Conservation (phyloP, 2,888 invertebrate genomes). For the Nezara viridula region DNA sequence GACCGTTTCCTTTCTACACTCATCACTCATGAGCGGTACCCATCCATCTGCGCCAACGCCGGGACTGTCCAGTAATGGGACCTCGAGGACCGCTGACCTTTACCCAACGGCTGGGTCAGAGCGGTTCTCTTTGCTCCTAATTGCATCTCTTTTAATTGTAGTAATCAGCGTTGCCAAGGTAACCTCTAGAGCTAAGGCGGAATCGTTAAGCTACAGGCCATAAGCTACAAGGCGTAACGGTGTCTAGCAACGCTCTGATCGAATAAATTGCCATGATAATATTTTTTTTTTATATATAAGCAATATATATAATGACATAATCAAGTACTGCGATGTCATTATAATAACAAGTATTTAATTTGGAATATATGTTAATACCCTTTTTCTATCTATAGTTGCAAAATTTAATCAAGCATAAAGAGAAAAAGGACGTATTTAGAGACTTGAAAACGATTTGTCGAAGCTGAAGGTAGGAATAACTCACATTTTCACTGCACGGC, state of each 20-base stretch:
- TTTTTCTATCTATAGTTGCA: too few species aligned
- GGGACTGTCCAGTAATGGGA: slow-evolving; percentile 47
- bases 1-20: not conserved
- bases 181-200: not conserved
- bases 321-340: too few species aligned
- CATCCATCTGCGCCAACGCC: slow-evolving; percentile 12
- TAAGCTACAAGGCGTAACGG: not conserved
- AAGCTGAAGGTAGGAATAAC: too few species aligned
- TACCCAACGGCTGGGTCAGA: not conserved
- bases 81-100: slow-evolving; percentile 2
- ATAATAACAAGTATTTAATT: too few species aligned
- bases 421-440: too few species aligned
- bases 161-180: slow-evolving; percentile 26
- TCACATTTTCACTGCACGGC: too few species aligned
- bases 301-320: too few species aligned
- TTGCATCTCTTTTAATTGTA: slow-evolving; percentile 39
- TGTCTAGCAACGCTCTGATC: not conserved
- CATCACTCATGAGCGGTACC: not conserved
- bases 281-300: too few species aligned
- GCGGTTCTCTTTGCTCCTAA: slow-evolving; percentile 45
- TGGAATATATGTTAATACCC: too few species aligned
- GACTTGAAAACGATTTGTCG: too few species aligned
- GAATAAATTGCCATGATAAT: not conserved
- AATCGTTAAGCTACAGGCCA: slow-evolving; percentile 9
- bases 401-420: too few species aligned